Base-by-base conservation (phyloP, 2,113 vertebrate species). In the Solea senegalensis region DNA sequence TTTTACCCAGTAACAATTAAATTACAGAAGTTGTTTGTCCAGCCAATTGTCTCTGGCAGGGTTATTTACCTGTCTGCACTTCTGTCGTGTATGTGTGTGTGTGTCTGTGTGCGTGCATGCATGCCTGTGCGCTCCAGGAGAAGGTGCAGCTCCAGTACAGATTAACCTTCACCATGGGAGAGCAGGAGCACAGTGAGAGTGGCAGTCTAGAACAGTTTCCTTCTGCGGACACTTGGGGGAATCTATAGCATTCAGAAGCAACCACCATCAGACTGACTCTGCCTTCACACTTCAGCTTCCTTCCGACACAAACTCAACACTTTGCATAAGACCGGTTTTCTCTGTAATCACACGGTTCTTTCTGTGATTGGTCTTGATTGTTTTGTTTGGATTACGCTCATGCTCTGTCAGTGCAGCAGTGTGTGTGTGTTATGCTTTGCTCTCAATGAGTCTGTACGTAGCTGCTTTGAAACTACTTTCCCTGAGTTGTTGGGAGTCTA, bases 101-200 rank as follows among this genome's bases (percentile, higher is more conserved):
- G 21, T 53, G 10, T 53, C 5, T 34, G 2, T 34, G 5, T 34
- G 28, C 5, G 34, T 48, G 45, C n/a, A 11, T n/a, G n/a, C n/a
- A n/a, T n/a, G n/a, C 70, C 9, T 76, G 8, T 78, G 27, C 53
- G 40, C n/a, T 78, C 39, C 83, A 99, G 98, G 97, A 99, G 89
- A 98, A 96, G 83, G 96, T 98, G 48, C 95, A 95, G 72, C 94
- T 99, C 87, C 95, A 96, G 79, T 99, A 97, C 94, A 96, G 94
- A 87, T 89, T 99, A 60, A 94, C 92, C 48, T 99, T 98, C 90
- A 94, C 94, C 71, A 91, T 98, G 91, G 97, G 95, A 44, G 96
- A 98, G 50, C 93, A 96, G 88, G 93, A 94, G 81, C 96, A 96
- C 87, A 95, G 92, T 0, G 97, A 98, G 90, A 95, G 96, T 72